Evolutionary conservation across 2,113 vertebrate genomes (phyloP).

Genomic region (Picathartes gymnocephalus): DNA sequence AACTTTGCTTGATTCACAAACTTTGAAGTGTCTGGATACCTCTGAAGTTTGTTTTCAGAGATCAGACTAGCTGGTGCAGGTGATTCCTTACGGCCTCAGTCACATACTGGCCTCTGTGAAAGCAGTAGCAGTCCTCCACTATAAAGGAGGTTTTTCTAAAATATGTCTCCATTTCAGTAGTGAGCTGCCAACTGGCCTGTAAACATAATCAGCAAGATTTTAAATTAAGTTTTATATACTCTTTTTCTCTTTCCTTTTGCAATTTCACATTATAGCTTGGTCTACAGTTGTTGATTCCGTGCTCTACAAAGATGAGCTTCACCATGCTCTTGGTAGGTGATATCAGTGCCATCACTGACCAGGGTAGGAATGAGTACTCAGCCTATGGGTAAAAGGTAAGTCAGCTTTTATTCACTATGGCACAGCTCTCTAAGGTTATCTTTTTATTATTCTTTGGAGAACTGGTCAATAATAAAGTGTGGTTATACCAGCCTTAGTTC

Average conservation of each 20-base stretch:
- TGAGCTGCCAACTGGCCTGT: slow-evolving; percentile 39
- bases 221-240: slow-evolving; percentile 59
- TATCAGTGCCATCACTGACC: slow-evolving; percentile 63
- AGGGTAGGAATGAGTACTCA: slow-evolving; percentile 63
- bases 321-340: slow-evolving; percentile 61
- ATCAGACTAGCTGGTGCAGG: not conserved
- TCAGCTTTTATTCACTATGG: slow-evolving; percentile 61
- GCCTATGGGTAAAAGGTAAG: slow-evolving; percentile 57
- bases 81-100: not conserved
- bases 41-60: not conserved
- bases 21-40: not conserved
- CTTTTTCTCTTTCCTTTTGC: slow-evolving; percentile 65
- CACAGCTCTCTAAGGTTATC: slow-evolving; percentile 59
- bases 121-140: not conserved
- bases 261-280: slow-evolving; percentile 60
- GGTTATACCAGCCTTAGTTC: slow-evolving; percentile 50
- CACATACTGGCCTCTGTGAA: not conserved
- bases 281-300: slow-evolving; percentile 60
- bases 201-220: not conserved
- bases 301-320: slow-evolving; percentile 62
- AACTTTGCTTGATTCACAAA: not conserved
- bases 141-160: not conserved
- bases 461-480: slow-evolving; percentile 59
- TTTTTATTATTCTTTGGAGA: slow-evolving; percentile 47
- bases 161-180: not conserved